These are phyloP conservation scores for Acanthococcus lagerstroemiae DNA, from an alignment of 2,888 invertebrate genomes.

Conservation along the genomic window DNA sequence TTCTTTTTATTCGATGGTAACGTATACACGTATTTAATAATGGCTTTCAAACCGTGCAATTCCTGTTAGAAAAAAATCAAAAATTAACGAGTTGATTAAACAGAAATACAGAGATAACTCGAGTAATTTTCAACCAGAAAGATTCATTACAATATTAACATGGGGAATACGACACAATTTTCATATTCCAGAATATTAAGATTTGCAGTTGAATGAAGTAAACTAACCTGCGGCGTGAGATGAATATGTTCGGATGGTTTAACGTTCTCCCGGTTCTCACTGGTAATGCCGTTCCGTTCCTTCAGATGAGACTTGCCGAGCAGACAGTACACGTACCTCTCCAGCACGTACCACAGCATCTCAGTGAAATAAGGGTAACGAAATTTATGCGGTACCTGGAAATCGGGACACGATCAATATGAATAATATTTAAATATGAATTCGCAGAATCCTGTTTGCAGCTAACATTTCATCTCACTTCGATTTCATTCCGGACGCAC, in stretches of 20 bases:
- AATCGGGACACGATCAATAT: no score
- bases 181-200: no score
- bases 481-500: no score
- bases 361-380: constrained; percentile 97
- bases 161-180: no score
- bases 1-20: constrained; percentile 81
- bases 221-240: constrained; percentile 63
- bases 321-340: constrained; percentile 79
- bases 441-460: no score
- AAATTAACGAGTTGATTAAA: not conserved
- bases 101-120: no score
- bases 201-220: no score
- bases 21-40: constrained; percentile 83
- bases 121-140: no score
- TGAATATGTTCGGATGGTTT: constrained; percentile 52
- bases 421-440: no score
- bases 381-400: constrained; percentile 87
- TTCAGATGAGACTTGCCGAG: constrained; percentile 69
- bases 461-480: no score
- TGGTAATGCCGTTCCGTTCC: constrained; percentile 18
- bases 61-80: constrained; percentile 43
- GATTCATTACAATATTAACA: no score
- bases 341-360: constrained; percentile 95
- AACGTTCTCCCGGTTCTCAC: constrained; percentile 33
- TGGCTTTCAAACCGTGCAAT: constrained; percentile 51